A percentile compares a stretch with the other conserved stretches of the same genome.
Conservation (phyloP, 1,140 invertebrate species). For the Eumaeus atala region DNA sequence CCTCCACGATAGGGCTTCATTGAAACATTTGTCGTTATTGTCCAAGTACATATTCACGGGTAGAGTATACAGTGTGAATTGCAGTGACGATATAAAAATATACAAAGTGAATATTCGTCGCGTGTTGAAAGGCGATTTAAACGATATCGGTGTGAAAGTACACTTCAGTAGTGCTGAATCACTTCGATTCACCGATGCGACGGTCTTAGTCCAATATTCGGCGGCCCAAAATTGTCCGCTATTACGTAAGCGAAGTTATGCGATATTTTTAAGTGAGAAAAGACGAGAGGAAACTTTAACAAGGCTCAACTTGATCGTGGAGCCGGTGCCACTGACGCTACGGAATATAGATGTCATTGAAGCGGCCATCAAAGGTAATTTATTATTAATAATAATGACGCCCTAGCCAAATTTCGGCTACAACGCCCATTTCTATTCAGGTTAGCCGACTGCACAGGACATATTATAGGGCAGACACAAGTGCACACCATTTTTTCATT, state of each 20-base stretch:
- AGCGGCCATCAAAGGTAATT: conserved; percentile 54
- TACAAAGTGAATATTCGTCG: conserved; percentile 56
- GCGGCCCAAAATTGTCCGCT: conserved; percentile 34
- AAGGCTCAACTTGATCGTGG: conserved; percentile 35
- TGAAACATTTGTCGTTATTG: conserved; percentile 42
- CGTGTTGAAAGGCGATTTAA: conserved; percentile 58
- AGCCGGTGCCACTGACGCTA: conserved; percentile 49
- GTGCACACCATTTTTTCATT: no score
- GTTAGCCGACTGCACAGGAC: no score
- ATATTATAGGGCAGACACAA: no score
- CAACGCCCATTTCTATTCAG: no score
- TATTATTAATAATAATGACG: no score
- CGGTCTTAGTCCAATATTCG: conserved; percentile 47
- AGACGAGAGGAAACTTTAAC: conserved; percentile 18
- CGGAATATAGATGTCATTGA: conserved; percentile 50
- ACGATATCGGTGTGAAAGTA: conserved; percentile 40
- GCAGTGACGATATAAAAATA: conserved; percentile 27
- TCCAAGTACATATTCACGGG: conserved; percentile 57
- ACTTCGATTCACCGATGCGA: conserved; percentile 43
- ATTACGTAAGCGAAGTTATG: conserved; percentile 46
- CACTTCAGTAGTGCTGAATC: conserved; percentile 38
- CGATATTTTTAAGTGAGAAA: conserved; percentile 53
- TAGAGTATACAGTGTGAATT: conserved; percentile 42
- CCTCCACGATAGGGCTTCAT: conserved; percentile 37
- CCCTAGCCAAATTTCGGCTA: no score